Evolutionary conservation across 2,797 vertebrate species (phyloP).

Genomic region (Chromobotia macracanthus): DNA sequence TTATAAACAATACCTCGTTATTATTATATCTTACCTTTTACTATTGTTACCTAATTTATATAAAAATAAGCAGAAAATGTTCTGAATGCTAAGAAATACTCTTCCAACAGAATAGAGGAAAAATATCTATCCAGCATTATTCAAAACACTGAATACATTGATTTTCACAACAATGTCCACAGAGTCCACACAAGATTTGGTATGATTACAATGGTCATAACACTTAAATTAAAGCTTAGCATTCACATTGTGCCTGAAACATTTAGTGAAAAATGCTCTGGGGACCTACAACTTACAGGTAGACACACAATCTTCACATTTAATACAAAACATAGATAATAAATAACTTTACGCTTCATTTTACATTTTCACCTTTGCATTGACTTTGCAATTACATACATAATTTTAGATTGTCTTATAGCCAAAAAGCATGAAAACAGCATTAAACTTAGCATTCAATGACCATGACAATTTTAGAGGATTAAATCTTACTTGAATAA

Average conservation of each 20-base stretch:
- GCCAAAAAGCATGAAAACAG: slow-evolving; percentile 1
- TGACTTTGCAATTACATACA: not conserved
- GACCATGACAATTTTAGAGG: not conserved
- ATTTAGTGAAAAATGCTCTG: slow-evolving; percentile 20
- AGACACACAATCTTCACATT: slow-evolving; percentile 6
- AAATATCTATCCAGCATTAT: not conserved
- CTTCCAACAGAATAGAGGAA: not conserved
- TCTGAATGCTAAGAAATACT: slow-evolving; percentile 29
- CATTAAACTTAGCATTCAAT: not conserved
- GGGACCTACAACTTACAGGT: not conserved
- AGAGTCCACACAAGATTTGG: too few species aligned
- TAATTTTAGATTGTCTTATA: not conserved
- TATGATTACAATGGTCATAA: slow-evolving; percentile 26
- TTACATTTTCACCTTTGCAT: slow-evolving; percentile 30
- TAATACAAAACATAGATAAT: slow-evolving; percentile 19
- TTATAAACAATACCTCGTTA: too few species aligned
- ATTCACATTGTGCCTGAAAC: slow-evolving; percentile 12
- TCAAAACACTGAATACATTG: not conserved
- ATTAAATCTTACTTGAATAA: not conserved
- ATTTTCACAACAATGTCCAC: slow-evolving; percentile 37
- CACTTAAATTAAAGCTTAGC: slow-evolving; percentile 37
- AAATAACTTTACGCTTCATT: slow-evolving; percentile 14
- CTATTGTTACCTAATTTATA: too few species aligned
- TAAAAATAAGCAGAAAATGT: slow-evolving; percentile 9
- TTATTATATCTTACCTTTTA: too few species aligned